Conservation (phyloP, 2,797 vertebrate genomes). For the Uromys caudimaculatus region DNA sequence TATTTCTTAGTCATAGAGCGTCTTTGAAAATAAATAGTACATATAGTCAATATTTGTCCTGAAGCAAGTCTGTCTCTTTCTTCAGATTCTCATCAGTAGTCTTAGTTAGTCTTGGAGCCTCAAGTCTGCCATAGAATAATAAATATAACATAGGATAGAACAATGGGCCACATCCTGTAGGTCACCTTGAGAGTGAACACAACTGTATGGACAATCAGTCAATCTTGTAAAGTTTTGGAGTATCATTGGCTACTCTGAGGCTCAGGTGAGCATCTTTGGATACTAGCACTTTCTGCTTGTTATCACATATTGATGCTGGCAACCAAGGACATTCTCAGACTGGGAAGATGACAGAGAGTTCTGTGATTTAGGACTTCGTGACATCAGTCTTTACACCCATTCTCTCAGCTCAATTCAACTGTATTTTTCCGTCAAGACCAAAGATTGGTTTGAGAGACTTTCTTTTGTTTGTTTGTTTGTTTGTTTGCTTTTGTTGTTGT, state of each 20-base stretch:
- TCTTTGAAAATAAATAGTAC: not conserved
- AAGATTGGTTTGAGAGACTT: not conserved
- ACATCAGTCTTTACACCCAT: not conserved
- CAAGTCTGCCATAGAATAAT: not conserved
- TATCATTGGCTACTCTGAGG: not conserved
- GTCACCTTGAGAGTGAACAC: not conserved
- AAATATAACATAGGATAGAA: not conserved
- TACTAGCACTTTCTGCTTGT: not conserved
- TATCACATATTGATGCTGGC: not conserved
- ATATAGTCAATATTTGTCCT: no score
- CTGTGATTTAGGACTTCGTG: not conserved
- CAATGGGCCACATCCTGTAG: not conserved
- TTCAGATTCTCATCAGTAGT: not conserved
- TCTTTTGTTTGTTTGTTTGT: no score
- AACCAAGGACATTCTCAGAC: not conserved
- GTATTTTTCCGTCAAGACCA: not conserved
- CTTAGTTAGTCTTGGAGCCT: not conserved
- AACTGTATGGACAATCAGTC: not conserved
- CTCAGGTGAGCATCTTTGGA: not conserved
- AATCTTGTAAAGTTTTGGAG: not conserved
- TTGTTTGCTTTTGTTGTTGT: no score
- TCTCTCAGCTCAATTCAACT: not conserved
- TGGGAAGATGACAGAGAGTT: not conserved
- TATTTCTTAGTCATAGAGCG: not conserved
- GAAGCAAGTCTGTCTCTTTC: not conserved